Percentiles rank a stretch among this genome's conserved stretches.
phyloP scores from a whole-genome alignment of 1,140 invertebrate species.

The Euura saliciscinereae region DNA sequence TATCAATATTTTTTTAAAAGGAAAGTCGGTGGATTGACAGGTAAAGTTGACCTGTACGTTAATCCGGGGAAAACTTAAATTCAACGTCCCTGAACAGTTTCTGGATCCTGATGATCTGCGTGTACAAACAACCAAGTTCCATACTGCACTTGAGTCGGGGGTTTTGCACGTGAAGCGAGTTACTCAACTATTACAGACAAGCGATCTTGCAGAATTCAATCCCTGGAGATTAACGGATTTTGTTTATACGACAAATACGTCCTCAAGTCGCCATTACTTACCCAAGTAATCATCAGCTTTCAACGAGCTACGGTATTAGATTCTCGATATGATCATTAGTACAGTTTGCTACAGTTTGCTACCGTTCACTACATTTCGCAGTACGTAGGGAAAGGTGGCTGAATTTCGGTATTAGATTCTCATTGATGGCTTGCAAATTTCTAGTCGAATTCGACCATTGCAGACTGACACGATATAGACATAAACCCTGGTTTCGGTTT shows the following conservation, averaged over 20 bases:
- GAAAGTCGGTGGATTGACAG: too few relatives aligned
- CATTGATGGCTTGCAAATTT: conserved; percentile 5
- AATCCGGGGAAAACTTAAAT: too few relatives aligned
- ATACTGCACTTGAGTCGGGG: not conserved
- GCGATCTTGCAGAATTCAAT: conserved; percentile 7
- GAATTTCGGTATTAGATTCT: not conserved
- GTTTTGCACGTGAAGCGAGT: not conserved
- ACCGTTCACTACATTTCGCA: too few relatives aligned
- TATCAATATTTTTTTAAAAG: too few relatives aligned
- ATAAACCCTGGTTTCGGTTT: too few relatives aligned
- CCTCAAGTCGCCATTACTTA: not conserved
- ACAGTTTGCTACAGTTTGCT: too few relatives aligned
- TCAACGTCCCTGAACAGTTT: too few relatives aligned
- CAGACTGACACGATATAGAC: too few relatives aligned
- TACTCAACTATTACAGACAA: conserved; percentile 1
- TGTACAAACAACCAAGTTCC: conserved; percentile 1
- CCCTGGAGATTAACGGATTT: conserved; percentile 2
- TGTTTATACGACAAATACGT: conserved; percentile 7
- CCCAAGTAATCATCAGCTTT: conserved; percentile 1
- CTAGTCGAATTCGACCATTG: not conserved
- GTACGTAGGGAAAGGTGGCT: too few relatives aligned
- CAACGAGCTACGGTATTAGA: conserved; percentile 6
- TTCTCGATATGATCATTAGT: not conserved
- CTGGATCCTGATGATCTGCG: not conserved
- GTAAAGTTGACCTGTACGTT: too few relatives aligned